Conservation (phyloP, 2,797 vertebrate genomes). For the Anabacerthia variegaticeps region DNA sequence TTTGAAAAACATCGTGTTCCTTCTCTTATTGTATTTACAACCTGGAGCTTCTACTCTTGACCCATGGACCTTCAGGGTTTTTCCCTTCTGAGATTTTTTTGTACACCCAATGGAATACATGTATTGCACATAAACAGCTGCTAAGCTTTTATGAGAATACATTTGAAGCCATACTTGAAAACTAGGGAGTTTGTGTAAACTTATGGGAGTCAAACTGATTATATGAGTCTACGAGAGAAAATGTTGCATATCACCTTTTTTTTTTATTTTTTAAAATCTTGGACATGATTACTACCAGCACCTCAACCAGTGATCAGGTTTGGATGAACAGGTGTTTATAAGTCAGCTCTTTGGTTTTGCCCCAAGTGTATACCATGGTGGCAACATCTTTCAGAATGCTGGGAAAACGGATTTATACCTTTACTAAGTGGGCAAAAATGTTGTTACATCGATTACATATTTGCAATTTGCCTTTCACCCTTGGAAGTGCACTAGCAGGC, state of each 20-base stretch:
- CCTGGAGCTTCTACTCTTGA: background rate
- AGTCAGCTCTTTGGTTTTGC: background rate
- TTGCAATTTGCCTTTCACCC: background rate
- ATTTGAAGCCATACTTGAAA: background rate
- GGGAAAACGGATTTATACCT: slow-evolving; percentile 1
- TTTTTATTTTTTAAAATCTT: background rate
- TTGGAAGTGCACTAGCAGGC: background rate
- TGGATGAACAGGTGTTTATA: background rate
- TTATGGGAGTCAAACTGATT: background rate
- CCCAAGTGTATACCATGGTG: background rate
- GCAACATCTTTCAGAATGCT: background rate
- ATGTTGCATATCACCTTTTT: fast-evolving
- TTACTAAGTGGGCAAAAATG: background rate
- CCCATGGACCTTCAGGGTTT: background rate
- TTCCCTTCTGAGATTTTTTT: background rate
- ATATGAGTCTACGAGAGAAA: background rate
- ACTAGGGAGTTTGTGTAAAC: background rate
- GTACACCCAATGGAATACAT: background rate
- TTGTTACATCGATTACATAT: background rate
- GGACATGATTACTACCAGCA: background rate
- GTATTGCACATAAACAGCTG: background rate
- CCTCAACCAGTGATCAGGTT: background rate
- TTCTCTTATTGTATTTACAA: background rate
- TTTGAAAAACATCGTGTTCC: background rate
- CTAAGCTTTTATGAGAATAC: background rate